These are phyloP conservation scores for Lasaia peninsularis DNA, from an alignment of 1,140 invertebrate genomes.

Conservation along the genomic window DNA sequence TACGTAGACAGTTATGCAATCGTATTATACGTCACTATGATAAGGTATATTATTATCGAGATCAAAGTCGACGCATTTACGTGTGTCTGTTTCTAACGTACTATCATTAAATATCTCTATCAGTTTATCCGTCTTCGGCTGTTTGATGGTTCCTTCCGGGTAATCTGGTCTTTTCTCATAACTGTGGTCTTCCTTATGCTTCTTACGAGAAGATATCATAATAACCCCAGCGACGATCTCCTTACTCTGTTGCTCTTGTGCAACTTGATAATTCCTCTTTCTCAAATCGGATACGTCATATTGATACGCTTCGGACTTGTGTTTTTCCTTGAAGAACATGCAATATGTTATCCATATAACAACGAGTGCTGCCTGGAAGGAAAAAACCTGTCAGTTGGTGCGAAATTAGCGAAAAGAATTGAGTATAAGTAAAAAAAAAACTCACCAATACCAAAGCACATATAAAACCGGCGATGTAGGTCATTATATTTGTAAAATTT, in stretches of 20 bases:
- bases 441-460: conserved; percentile 59
- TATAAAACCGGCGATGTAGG: conserved; percentile 55
- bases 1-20: conserved; percentile 24
- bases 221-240: conserved; percentile 50
- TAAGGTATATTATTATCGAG: conserved; percentile 34
- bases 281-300: conserved; percentile 55
- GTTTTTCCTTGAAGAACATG: conserved; percentile 62
- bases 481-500: conserved; percentile 31
- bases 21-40: conserved; percentile 49
- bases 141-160: conserved; percentile 48
- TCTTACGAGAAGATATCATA: conserved; percentile 51
- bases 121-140: conserved; percentile 49
- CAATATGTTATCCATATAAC: conserved; percentile 59
- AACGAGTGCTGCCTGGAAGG: conserved; percentile 49
- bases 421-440: conserved; percentile 14
- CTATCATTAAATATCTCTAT: conserved; percentile 55
- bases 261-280: conserved; percentile 42
- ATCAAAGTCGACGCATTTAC: conserved; percentile 42
- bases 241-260: conserved; percentile 37
- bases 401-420: background rate
- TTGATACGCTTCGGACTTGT: conserved; percentile 55
- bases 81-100: conserved; percentile 33
- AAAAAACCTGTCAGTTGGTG: conserved; percentile 19
- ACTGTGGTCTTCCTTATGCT: conserved; percentile 42
- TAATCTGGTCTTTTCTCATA: conserved; percentile 61